Base-by-base conservation (phyloP, 2,888 invertebrate species). In the Sepioteuthis lessoniana region DNA sequence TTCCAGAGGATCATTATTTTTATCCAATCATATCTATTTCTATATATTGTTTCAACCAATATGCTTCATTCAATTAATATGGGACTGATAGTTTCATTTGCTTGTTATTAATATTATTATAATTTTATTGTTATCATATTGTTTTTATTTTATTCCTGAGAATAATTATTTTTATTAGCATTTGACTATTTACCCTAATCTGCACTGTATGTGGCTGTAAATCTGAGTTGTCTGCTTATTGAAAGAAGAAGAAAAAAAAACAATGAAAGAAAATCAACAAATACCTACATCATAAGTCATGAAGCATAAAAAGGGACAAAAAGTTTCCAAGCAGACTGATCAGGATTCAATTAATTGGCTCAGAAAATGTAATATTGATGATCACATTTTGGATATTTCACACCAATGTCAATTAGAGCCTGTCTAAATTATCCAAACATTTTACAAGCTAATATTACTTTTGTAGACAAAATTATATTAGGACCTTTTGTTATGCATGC, bases 391-490 rank as follows among this genome's bases (percentile, higher is more conserved):
- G 76, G n/a, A n/a, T 76, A 76, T 35, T 76, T 76, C 76, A 35
- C n/a, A 35, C 76, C n/a, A 76, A n/a, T 35, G 76, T 76, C 76
- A 76, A 76, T 76, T 76, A 76, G n/a, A 76, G 76, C 13, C 76
- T 16, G 76, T n/a, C 25, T 76, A 76, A 35, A 76, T 76, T 76
- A 76, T n/a, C 76, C 13, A 76, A n/a, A n/a, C 76, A n/a, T 76
- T 76, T n/a, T 76, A 76, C 76, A n/a, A n/a, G 76, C 76, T 76
- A 76, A 76, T 76, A 76, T 76, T 35, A n/a, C 42, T 76, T n/a
- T 76, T 76, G 76, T 76, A 76, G 76, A 76, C 76, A n/a, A n/a
- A 13, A 76, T 76, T n/a, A 76, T 76, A 76, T 76, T 35, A n/a
- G 76, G n/a, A n/a, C 1, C n/a, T 16, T 25, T 76, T 76, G 76